Percentiles rank a stretch among this genome's conserved stretches.
These are phyloP conservation scores for Hylyphantes graminicola DNA, from an alignment of 1,140 invertebrate genomes.

Conservation along the genomic window DNA sequence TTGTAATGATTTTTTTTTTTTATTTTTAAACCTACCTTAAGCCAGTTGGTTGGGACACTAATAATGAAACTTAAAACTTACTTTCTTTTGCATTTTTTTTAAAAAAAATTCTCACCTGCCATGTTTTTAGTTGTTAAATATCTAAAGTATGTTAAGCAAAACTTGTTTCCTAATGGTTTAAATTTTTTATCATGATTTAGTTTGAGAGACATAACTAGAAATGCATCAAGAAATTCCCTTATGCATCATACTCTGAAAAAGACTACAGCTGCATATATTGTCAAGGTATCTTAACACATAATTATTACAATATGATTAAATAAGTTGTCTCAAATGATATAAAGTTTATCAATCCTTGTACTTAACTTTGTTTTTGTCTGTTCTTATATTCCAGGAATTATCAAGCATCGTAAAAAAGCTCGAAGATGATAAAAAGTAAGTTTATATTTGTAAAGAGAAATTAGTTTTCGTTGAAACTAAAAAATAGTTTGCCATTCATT, in stretches of 20 bases:
- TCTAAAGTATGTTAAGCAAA: background rate
- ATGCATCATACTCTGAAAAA: slow-evolving; percentile 26
- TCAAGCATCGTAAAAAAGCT: slow-evolving; percentile 36
- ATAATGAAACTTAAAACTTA: too few species aligned
- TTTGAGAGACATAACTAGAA: slow-evolving; percentile 1
- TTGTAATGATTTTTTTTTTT: too few species aligned
- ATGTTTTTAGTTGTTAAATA: background rate
- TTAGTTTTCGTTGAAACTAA: too few species aligned
- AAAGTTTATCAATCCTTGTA: background rate
- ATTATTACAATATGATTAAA: background rate
- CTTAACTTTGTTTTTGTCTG: background rate
- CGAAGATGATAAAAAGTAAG: slow-evolving; percentile 45
- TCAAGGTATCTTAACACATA: slow-evolving; percentile 9
- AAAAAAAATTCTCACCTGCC: too few species aligned
- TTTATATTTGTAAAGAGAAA: background rate
- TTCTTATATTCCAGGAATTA: slow-evolving; percentile 35
- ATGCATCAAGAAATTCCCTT: slow-evolving; percentile 13
- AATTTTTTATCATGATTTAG: background rate
- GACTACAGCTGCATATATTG: slow-evolving; percentile 28
- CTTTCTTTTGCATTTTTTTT: too few species aligned
- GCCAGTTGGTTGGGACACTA: too few species aligned
- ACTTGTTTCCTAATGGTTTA: background rate
- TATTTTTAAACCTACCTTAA: too few species aligned
- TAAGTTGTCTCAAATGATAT: background rate
- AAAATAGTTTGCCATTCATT: too few species aligned